Evolutionary conservation across 2,888 invertebrate species (phyloP).

Genomic region (Drosophila maculinotata): DNA sequence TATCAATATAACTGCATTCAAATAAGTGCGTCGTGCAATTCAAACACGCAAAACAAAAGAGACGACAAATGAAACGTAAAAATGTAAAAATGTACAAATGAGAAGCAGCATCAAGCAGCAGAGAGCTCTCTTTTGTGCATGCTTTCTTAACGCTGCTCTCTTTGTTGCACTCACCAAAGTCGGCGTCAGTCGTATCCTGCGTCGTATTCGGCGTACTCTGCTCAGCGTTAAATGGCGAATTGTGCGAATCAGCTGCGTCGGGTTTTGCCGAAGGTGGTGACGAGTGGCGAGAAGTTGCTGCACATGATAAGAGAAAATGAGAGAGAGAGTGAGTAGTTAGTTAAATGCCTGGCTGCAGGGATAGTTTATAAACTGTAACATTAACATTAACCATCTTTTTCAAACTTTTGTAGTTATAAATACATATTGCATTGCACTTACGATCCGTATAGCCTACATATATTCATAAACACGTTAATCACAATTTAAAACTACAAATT

Average conservation of each 20-base stretch:
- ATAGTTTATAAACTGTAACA: too few species aligned
- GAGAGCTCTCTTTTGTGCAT: constrained; percentile 3
- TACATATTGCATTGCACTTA: too few species aligned
- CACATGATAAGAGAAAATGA: neutral
- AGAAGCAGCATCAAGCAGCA: constrained; percentile 21
- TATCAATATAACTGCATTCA: constrained; percentile 46
- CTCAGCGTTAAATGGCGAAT: constrained; percentile 57
- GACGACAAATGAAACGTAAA: constrained; percentile 43
- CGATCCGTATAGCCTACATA: neutral
- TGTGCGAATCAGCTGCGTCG: constrained; percentile 53
- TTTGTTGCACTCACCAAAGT: constrained; percentile 80
- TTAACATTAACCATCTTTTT: too few species aligned
- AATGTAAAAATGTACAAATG: constrained; percentile 35
- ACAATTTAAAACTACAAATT: constrained; percentile 36
- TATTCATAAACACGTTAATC: constrained; percentile 14
- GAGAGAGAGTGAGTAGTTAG: neutral
- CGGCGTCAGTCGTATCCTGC: constrained; percentile 61
- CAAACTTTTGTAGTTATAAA: too few species aligned
- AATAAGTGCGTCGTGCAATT: constrained; percentile 50
- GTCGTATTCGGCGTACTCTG: constrained; percentile 72
- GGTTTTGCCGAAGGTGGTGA: constrained; percentile 51
- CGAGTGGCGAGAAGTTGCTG: constrained; percentile 73
- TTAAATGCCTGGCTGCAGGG: too few species aligned
- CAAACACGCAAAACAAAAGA: constrained; percentile 58
- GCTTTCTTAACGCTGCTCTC: neutral